Conservation (phyloP, 2,888 invertebrate genomes). For the Meteorus colon region DNA sequence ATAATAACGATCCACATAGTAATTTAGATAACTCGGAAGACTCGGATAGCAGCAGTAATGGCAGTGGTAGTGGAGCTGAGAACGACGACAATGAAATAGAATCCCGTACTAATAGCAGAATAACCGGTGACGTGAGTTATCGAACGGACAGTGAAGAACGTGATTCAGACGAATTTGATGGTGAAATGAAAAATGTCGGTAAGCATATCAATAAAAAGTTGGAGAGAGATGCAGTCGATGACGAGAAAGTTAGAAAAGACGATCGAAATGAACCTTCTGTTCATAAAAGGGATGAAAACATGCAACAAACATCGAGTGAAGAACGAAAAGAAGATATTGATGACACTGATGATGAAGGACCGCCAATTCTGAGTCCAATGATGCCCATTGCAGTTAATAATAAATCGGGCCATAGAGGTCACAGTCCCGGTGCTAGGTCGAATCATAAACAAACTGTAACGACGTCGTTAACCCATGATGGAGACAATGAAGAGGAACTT, state of each 20-base stretch:
- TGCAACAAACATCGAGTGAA: background rate
- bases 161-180: slow-evolving; percentile 52
- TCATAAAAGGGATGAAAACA: background rate
- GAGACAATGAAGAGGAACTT: slow-evolving; percentile 40
- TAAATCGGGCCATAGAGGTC: slow-evolving; percentile 44
- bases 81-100: slow-evolving; percentile 54
- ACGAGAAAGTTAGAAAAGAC: slow-evolving; percentile 5
- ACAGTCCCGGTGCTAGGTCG: slow-evolving; percentile 7
- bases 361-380: slow-evolving; percentile 69
- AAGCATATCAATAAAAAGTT: background rate
- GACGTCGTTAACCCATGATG: slow-evolving; percentile 47
- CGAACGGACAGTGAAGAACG: slow-evolving; percentile 60
- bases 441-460: slow-evolving; percentile 60
- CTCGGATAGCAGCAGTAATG: slow-evolving; percentile 44
- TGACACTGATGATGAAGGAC: slow-evolving; percentile 67
- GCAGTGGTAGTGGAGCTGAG: slow-evolving; percentile 31
- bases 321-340: slow-evolving; percentile 49
- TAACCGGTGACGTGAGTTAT: slow-evolving; percentile 56
- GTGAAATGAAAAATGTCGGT: slow-evolving; percentile 39
- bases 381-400: slow-evolving; percentile 61
- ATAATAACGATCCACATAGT: slow-evolving; percentile 46
- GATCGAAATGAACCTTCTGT: slow-evolving; percentile 14
- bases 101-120: slow-evolving; percentile 53
- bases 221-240: slow-evolving; percentile 10
- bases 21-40: slow-evolving; percentile 49